Conservation (phyloP, 2,113 vertebrate genomes). For the Grantiella picta region DNA sequence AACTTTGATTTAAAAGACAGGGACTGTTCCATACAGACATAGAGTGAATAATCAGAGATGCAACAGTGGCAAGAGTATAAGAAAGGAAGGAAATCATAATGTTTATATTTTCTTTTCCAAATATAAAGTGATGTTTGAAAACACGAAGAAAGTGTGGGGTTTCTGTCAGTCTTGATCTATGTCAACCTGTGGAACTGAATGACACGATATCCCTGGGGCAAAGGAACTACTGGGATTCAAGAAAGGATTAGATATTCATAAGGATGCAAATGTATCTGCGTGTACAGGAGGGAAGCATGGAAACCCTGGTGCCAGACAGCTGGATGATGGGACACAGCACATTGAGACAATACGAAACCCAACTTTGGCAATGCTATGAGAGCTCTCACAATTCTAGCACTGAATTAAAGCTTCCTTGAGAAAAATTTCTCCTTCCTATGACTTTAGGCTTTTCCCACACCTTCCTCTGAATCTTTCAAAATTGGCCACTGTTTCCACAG, state of each 20-base stretch:
- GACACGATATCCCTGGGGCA: neutral
- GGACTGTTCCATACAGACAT: neutral
- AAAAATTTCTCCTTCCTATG: neutral
- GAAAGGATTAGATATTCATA: neutral
- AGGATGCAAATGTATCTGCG: neutral
- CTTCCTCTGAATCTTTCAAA: neutral
- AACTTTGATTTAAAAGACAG: neutral
- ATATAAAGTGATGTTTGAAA: neutral
- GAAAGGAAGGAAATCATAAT: neutral
- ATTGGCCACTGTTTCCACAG: neutral
- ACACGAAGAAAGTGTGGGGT: neutral
- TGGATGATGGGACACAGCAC: neutral
- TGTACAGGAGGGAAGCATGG: neutral
- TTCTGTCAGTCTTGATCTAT: neutral
- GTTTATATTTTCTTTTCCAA: neutral
- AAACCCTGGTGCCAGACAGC: neutral
- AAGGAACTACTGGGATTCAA: neutral
- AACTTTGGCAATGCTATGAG: rapidly evolving
- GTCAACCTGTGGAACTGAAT: neutral
- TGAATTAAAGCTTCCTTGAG: neutral
- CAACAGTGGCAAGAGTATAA: neutral
- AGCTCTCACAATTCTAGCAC: neutral
- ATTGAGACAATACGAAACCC: neutral
- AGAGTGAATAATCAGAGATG: neutral
- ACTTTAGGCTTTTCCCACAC: neutral